A percentile compares a stretch with the other conserved stretches of the same genome.
These are phyloP conservation scores for Ochotona princeps DNA, from an alignment of 2,113 vertebrate species.

Conservation along the genomic window DNA sequence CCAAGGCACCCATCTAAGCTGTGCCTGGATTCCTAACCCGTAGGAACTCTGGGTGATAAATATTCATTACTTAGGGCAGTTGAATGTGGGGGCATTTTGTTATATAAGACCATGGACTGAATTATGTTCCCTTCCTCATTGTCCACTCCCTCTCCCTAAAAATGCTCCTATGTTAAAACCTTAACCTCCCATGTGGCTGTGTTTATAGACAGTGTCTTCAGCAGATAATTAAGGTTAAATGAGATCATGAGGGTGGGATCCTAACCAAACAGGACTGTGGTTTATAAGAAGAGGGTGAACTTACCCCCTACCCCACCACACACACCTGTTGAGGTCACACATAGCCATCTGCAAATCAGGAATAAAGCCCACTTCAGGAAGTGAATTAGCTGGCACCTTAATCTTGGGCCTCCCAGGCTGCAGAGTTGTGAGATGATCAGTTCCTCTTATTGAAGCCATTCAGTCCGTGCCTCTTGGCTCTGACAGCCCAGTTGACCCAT, in stretches of 20 bases:
- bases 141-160: no score
- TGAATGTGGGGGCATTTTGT: background rate
- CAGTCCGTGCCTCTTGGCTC: background rate
- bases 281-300: background rate
- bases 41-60: background rate
- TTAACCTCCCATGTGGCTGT: background rate
- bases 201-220: background rate
- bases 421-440: background rate
- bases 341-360: background rate
- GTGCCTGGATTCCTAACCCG: background rate
- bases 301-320: background rate
- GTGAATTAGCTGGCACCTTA: background rate
- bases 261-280: background rate
- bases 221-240: background rate
- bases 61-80: background rate
- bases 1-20: background rate
- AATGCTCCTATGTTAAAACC: background rate
- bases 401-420: background rate
- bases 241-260: background rate
- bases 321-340: background rate
- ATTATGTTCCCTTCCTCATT: background rate
- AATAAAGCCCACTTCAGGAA: constrained; percentile 1
- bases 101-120: background rate
- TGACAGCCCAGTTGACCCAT: background rate
- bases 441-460: background rate